phyloP scores from a whole-genome alignment of 35 echinoderm and acorn worm genomes.

The Apostichopus japonicus region DNA sequence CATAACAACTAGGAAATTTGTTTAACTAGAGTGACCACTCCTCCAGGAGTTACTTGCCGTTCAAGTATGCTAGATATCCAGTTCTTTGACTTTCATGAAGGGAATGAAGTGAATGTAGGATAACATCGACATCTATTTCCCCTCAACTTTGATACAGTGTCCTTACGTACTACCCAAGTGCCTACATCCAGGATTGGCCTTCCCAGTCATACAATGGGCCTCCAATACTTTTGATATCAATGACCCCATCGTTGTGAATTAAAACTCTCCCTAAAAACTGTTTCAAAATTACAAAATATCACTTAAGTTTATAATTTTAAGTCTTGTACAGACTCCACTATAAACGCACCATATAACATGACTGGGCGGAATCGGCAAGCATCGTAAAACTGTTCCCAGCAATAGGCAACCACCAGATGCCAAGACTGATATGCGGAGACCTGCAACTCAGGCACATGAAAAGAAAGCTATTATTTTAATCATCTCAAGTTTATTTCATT shows the following conservation, averaged over 20 bases:
- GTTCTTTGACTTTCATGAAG: background rate
- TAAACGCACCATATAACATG: constrained; percentile 67
- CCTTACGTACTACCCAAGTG: too few relatives aligned
- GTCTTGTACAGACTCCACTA: background rate
- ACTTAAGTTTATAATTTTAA: background rate
- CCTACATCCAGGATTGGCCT: too few relatives aligned
- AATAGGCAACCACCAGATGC: constrained; percentile 34
- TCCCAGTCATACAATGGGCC: too few relatives aligned
- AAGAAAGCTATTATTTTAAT: too few relatives aligned
- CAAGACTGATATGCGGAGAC: constrained; percentile 63
- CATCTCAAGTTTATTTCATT: too few relatives aligned
- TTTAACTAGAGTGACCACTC: too few relatives aligned
- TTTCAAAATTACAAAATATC: too few relatives aligned
- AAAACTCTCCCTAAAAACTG: too few relatives aligned
- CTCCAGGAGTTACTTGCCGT: background rate
- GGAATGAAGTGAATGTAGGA: background rate
- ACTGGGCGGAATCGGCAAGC: constrained; percentile 54
- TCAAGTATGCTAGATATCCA: background rate
- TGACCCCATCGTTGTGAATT: too few relatives aligned
- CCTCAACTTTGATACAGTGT: too few relatives aligned
- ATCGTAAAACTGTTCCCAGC: constrained; percentile 57
- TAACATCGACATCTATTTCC: background rate
- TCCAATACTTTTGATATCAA: too few relatives aligned
- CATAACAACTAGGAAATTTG: too few relatives aligned
- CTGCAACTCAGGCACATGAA: constrained; percentile 1